Evolutionary conservation across 2,888 invertebrate genomes (phyloP), one percentile per base, ranked within the genome.

Genomic region (Amphiduros pacificus): DNA sequence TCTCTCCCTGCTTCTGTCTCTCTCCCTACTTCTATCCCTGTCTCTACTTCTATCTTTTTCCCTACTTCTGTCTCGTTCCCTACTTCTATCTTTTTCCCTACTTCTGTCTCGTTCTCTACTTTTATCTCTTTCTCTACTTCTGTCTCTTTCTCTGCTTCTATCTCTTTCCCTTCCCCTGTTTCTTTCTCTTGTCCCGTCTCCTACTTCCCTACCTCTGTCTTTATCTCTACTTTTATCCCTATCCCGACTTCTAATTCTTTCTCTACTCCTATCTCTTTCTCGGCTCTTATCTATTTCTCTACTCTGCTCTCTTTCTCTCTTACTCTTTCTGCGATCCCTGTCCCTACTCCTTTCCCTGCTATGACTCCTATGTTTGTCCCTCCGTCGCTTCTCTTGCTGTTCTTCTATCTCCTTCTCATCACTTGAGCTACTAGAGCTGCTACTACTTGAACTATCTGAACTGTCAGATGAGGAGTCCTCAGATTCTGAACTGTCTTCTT

Each of bases 1-100:
- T 31, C 57, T 41, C 17, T 26, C 50, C 24, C 55, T 36, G 50
- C 63, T 60, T 11, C 53, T 44, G 14, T 54, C 50, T 49, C 62
- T 51, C 32, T 36, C 22, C 55, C 17, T 27, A 27, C 40, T 56
- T 41, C 59, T 26, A 27, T 48, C 24, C 26, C 52, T 28, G 26
- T 51, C 32, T 22, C 27, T 26, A n/a, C 24, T 55, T 41, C 40
- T 58, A 24, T 26, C 29, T 27, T 53, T 26, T 24, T 28, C 31
- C 24, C 53, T 28, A 28, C 58, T 53, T 1, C 32, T 29, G 14
- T 51, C 44, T 54, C 59, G 55, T 40, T 48, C 14, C 31, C 20
- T 24, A 26, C 28, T 24, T 40, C 20, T 2, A 27, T 26, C 55
- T 27, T 44, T 40, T 41, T 32, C 36, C 22, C 54, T 44, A 44